These are phyloP conservation scores for Malurus cyaneus DNA, from an alignment of 2,113 vertebrate species.

Conservation along the genomic window DNA sequence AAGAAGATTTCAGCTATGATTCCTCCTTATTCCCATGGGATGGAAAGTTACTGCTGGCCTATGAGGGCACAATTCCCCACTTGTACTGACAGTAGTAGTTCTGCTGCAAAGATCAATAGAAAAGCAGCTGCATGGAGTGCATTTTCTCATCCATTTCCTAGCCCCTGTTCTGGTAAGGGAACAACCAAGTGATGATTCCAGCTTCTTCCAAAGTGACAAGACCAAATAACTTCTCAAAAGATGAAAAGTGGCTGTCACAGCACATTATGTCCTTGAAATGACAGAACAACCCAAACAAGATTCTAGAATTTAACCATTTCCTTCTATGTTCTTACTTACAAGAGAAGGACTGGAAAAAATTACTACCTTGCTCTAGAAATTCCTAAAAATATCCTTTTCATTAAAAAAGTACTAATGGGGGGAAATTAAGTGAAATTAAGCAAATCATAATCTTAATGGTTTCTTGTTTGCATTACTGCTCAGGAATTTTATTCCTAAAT, in stretches of 20 bases:
- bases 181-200: background rate
- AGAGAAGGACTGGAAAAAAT: background rate
- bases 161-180: background rate
- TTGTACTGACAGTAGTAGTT: background rate
- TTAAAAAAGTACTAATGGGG: background rate
- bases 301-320: background rate
- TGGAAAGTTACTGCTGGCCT: background rate
- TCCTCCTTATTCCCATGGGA: background rate
- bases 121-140: background rate
- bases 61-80: background rate
- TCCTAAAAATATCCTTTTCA: background rate
- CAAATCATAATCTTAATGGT: background rate
- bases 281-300: background rate
- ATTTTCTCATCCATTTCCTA: background rate
- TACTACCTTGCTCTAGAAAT: background rate
- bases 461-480: background rate
- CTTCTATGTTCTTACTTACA: background rate
- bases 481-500: background rate
- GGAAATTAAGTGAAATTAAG: background rate
- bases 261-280: background rate
- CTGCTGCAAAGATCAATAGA: background rate
- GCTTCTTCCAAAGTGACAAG: background rate
- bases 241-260: background rate
- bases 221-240: constrained; percentile 9
- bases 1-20: background rate